A percentile compares a stretch with the other conserved stretches of the same genome.
phyloP scores from a whole-genome alignment of 2,113 vertebrate species.

The Gadus chalcogrammus region DNA sequence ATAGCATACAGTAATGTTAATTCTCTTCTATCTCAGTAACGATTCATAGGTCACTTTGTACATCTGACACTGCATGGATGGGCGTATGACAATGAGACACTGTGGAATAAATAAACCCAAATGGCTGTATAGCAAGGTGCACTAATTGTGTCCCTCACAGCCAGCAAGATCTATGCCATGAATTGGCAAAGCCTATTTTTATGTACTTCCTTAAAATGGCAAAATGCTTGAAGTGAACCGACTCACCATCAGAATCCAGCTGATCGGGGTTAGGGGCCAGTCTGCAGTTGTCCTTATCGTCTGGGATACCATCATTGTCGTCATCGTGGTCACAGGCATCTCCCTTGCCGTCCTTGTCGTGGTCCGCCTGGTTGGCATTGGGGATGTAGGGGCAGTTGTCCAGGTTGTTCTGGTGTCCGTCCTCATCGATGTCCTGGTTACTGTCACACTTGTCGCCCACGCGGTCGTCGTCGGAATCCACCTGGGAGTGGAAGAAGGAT shows the following conservation, averaged over 20 bases:
- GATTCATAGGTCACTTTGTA: too few species aligned
- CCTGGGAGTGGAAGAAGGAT: slow-evolving; percentile 59
- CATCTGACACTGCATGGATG: too few species aligned
- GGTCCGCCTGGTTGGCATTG: slow-evolving; percentile 96
- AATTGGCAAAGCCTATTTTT: background rate
- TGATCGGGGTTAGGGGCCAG: slow-evolving; percentile 91
- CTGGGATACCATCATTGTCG: slow-evolving; percentile 95
- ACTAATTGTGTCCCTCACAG: too few species aligned
- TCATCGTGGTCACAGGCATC: slow-evolving; percentile 96
- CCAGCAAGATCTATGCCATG: background rate
- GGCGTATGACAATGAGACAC: too few species aligned
- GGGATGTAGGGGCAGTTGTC: slow-evolving; percentile 98
- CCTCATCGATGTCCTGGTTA: slow-evolving; percentile 99
- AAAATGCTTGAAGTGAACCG: background rate
- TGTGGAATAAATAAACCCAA: too few species aligned
- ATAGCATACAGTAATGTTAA: background rate
- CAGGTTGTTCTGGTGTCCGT: slow-evolving; percentile 98
- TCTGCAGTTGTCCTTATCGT: slow-evolving; percentile 96
- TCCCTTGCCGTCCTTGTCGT: slow-evolving; percentile 97
- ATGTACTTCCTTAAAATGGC: background rate
- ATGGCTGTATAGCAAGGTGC: too few species aligned
- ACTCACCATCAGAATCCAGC: slow-evolving; percentile 89
- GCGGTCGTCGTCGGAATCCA: slow-evolving; percentile 90
- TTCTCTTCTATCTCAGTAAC: too few species aligned
- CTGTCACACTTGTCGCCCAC: slow-evolving; percentile 95